phyloP scores from a whole-genome alignment of 2,888 invertebrate species.

The Griposia aprilina region DNA sequence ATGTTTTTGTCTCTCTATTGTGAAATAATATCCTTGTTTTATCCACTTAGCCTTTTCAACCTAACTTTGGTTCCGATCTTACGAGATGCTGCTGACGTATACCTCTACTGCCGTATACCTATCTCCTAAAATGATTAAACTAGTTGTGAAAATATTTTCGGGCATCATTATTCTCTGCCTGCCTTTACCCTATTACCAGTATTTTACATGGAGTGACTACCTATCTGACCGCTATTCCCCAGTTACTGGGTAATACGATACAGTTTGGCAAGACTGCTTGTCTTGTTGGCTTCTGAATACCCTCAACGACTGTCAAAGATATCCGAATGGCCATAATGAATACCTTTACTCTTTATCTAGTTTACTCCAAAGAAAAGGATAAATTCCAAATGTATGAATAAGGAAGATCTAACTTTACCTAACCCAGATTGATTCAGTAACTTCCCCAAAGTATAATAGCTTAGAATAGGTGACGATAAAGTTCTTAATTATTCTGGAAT shows the following conservation, averaged over 20 bases:
- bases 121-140: not conserved
- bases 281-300: not conserved
- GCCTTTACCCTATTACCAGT: not conserved
- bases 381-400: not conserved
- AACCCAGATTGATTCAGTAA: not conserved
- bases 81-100: not conserved
- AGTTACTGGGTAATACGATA: not conserved
- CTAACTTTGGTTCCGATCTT: not conserved
- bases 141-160: not conserved
- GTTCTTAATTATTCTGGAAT: not conserved
- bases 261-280: not conserved
- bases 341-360: not conserved
- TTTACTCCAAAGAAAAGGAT: not conserved
- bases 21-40: not conserved
- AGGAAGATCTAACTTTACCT: not conserved
- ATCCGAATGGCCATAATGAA: not conserved
- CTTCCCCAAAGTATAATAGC: not conserved
- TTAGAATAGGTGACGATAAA: not conserved
- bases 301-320: not conserved
- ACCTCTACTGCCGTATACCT: not conserved
- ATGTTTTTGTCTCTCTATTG: not conserved
- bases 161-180: not conserved
- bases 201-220: not conserved
- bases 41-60: not conserved
- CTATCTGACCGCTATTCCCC: not conserved